Evolutionary conservation across 2,888 invertebrate species (phyloP), one percentile per base, ranked within the genome.

Genomic region (Halictus ligatus): DNA sequence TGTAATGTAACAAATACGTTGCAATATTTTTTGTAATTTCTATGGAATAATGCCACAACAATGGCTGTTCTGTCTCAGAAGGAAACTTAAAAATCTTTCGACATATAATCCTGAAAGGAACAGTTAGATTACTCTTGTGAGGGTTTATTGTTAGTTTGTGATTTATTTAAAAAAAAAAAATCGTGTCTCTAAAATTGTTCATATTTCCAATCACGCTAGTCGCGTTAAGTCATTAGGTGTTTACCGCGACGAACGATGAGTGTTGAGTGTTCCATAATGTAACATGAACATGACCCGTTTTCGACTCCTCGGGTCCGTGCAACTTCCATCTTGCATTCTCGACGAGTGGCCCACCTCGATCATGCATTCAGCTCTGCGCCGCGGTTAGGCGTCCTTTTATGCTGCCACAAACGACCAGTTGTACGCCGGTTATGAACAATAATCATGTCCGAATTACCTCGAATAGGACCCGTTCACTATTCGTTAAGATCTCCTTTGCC

Each of bases 361-460:
- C 74, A 73, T 78, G 80, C 84, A 83, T 87, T 88, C 88, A 88
- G 69, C 73, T 85, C 80, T 67, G 79, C 74, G 43, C 72, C 48
- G 71, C 89, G 86, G 84, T 88, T 89, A 84, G 60, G 78, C 75
- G 81, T 76, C 91, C 90, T 89, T 93, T 92, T 91, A 92, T 93
- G 89, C 91, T 91, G 92, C 91, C 89, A 91, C 91, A 93, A 92
- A 89, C 91, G 92, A 88, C 89, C 92, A 87, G 93, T 94, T 94
- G 92, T 94, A 89, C 89, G 90, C 92, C 92, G 91, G 92, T 94
- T 94, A 94, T 89, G 91, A 90, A 92, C 93, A 94, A 94, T 94
- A 92, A 93, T 91, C 89, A 90, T 88, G 85, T 90, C 92, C 91
- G 90, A 94, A 93, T 94, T 92, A 92, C 88, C 91, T 89, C 92